Evolutionary conservation across 2,797 vertebrate genomes (phyloP), one percentile per base, ranked within the genome.

Genomic region (Mus caroli): DNA sequence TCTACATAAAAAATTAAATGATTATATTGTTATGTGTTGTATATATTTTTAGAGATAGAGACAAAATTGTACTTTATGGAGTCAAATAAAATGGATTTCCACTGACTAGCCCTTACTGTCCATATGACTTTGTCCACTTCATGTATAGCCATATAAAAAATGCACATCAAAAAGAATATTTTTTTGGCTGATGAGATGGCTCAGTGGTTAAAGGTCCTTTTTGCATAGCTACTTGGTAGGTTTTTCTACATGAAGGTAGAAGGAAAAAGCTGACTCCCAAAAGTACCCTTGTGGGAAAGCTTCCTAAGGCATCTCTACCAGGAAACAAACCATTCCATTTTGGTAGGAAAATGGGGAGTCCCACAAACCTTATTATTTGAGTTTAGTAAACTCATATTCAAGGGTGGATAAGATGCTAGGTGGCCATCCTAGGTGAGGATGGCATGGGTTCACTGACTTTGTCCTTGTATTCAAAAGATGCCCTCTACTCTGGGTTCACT

Each of bases 401-500:
- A 10, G 52, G 28, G n/a, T 28, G 64, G 11, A 78, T 43, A 95
- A 80, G 54, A 79, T 46, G 90, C 54, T 10, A 77, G 28, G 52
- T 69, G 97, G 94, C 92, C 94, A 20, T 67, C 60, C 56, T 94
- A 96, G 71, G 92, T 92, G 85, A 24, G 85, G 93, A 97, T 97
- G 97, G 90, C 79, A 94, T 96, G 96, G 50, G 77, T 95, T 83
- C 88, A 12, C 40, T 84, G 31, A 94, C 4, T 37, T 79, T 86
- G 20, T 92, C 4, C 37, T 79, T 7, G 6, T 77, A 43, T 15
- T 62, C 76, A 87, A 13, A 28, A 95, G 43, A 43, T 43, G 43
- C 43, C 43, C 43, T 43, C 43, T 43, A 3, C 43, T 43, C 43
- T 96, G 96, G 52, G 77, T 95, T 80, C 88, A 12, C 40, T 84